A percentile compares a stretch with the other conserved stretches of the same genome.
Evolutionary conservation across 2,888 invertebrate genomes (phyloP).

Genomic region (Eucera pruinosa): DNA sequence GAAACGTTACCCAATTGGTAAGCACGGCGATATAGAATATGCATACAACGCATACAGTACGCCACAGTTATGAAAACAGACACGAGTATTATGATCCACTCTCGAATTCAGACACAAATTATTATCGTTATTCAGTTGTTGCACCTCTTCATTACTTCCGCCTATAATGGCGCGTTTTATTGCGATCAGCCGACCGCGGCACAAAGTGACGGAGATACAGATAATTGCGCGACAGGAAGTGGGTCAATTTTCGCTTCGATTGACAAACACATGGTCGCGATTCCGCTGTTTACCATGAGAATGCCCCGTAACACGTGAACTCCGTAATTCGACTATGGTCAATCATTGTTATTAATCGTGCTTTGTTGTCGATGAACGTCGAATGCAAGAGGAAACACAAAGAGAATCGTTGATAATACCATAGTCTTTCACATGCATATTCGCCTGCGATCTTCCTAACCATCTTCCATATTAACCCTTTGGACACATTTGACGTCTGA

Average conservation of each 20-base stretch:
- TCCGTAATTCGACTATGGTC: conserved; percentile 36
- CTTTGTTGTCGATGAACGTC: conserved; percentile 16
- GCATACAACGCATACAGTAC: background rate
- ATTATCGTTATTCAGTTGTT: conserved; percentile 27
- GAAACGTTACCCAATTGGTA: no score
- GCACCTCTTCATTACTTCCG: conserved; percentile 28
- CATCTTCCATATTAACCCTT: no score
- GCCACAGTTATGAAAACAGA: background rate
- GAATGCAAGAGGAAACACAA: background rate
- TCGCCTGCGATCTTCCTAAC: background rate
- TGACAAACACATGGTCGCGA: conserved; percentile 40
- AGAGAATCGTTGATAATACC: background rate
- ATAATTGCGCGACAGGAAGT: conserved; percentile 48
- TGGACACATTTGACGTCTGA: no score
- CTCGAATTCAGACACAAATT: background rate
- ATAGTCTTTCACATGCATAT: background rate
- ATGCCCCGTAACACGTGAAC: conserved; percentile 22
- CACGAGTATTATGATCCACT: background rate
- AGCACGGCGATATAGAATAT: no score
- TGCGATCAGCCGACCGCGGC: conserved; percentile 25
- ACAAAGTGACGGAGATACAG: conserved; percentile 48
- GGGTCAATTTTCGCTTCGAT: conserved; percentile 53
- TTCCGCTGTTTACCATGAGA: conserved; percentile 33
- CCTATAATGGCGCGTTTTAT: conserved; percentile 39
- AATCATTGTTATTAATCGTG: conserved; percentile 45